Conservation (phyloP, 2,797 vertebrate species). For the Labroides dimidiatus region DNA sequence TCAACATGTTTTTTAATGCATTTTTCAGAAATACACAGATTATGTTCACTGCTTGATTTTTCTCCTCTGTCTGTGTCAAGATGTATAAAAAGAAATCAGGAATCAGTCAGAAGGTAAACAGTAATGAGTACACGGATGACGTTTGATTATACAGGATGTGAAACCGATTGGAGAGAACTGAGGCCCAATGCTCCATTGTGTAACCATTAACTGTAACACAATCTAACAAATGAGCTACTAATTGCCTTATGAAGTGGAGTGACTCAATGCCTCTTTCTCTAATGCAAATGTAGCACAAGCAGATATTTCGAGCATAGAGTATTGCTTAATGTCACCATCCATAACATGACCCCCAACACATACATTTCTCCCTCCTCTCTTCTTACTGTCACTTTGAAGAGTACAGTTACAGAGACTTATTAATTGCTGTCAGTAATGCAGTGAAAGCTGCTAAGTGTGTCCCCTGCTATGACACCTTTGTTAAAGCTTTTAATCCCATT, state of each 20-base stretch:
- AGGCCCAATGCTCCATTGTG: slow-evolving; percentile 58
- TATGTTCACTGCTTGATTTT: no score
- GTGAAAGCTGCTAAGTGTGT: slow-evolving; percentile 75
- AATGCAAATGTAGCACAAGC: background rate
- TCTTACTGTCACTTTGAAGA: slow-evolving; percentile 45
- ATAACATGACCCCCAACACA: background rate
- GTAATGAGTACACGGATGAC: slow-evolving; percentile 17
- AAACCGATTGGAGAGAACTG: slow-evolving; percentile 59
- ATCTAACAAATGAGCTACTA: slow-evolving; percentile 53
- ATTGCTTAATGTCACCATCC: slow-evolving; percentile 1
- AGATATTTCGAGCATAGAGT: background rate
- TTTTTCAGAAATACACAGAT: slow-evolving; percentile 8
- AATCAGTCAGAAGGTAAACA: slow-evolving; percentile 12
- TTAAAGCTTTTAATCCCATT: slow-evolving; percentile 78
- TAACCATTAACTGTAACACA: slow-evolving; percentile 48
- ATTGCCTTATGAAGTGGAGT: slow-evolving; percentile 59
- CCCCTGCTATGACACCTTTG: slow-evolving; percentile 77
- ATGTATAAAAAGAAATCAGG: slow-evolving; percentile 13
- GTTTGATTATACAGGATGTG: slow-evolving; percentile 43
- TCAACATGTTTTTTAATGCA: background rate
- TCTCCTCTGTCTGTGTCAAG: slow-evolving; percentile 6
- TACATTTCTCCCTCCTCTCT: slow-evolving; percentile 14
- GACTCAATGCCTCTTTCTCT: slow-evolving; percentile 34
- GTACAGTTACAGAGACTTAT: slow-evolving; percentile 76
- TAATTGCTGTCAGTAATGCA: slow-evolving; percentile 76